phyloP scores from a whole-genome alignment of 2,113 vertebrate species.

The Ammodytes marinus region DNA sequence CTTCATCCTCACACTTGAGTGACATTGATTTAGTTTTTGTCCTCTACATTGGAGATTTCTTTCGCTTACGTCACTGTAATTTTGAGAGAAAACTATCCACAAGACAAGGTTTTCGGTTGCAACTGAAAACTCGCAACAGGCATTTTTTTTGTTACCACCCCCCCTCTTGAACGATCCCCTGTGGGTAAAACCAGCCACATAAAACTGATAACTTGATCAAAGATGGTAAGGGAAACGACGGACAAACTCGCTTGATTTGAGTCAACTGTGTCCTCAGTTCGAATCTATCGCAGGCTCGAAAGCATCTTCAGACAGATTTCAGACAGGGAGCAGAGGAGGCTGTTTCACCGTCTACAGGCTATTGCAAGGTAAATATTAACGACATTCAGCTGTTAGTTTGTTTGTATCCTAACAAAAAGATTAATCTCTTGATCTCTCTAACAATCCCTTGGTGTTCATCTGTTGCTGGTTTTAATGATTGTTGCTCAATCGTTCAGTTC shows the following conservation, averaged over 20 bases:
- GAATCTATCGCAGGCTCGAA: conserved; percentile 1
- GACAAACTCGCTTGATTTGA: conserved; percentile 49
- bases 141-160: neutral
- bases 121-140: conserved; percentile 39
- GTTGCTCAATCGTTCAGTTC: neutral
- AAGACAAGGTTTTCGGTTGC: conserved; percentile 59
- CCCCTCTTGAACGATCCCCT: conserved; percentile 29
- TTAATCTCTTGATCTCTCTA: too few relatives aligned
- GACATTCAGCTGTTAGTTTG: neutral
- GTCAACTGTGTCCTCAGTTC: conserved; percentile 18
- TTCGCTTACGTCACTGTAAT: neutral
- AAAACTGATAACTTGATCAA: conserved; percentile 25
- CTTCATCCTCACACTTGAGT: neutral
- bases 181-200: conserved; percentile 7
- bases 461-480: neutral
- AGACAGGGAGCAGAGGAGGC: conserved; percentile 45
- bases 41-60: neutral
- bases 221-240: conserved; percentile 47
- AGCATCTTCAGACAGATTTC: conserved; percentile 43
- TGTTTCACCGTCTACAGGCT: conserved; percentile 36
- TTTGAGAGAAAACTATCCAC: conserved; percentile 21
- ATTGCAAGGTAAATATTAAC: conserved; percentile 56
- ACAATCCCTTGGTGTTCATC: neutral
- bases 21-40: neutral
- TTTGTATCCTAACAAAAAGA: neutral